Evolutionary conservation across 2,888 invertebrate species (phyloP).

Genomic region (Euplexia lucipara): DNA sequence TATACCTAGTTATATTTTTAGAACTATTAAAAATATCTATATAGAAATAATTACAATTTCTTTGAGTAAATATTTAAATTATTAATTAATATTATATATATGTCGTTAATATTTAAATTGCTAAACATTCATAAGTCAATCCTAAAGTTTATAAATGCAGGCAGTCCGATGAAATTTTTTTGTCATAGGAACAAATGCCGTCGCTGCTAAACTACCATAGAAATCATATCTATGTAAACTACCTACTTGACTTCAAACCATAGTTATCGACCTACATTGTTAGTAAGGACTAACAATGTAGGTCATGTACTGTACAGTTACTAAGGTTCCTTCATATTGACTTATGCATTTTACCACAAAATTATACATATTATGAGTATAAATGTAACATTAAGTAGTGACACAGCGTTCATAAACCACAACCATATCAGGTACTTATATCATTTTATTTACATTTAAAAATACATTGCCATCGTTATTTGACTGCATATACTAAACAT

Average conservation of each 20-base stretch:
- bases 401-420: background rate
- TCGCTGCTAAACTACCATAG: too few relatives aligned
- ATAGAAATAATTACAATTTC: too few relatives aligned
- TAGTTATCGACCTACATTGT: too few relatives aligned
- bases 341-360: background rate
- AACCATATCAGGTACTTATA: slow-evolving; percentile 5
- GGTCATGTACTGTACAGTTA: too few relatives aligned
- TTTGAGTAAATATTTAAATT: too few relatives aligned
- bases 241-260: slow-evolving; percentile 10
- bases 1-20: too few relatives aligned
- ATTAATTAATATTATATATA: too few relatives aligned
- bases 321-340: slow-evolving; percentile 2
- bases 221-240: too few relatives aligned
- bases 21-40: too few relatives aligned
- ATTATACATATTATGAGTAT: background rate
- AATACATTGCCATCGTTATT: background rate
- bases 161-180: background rate
- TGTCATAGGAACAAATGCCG: background rate
- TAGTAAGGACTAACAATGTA: background rate
- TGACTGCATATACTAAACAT: background rate
- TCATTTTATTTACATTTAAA: slow-evolving; percentile 3
- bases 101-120: too few relatives aligned
- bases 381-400: background rate
- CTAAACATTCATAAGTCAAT: too few relatives aligned
- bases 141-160: background rate